A percentile compares a stretch with the other conserved stretches of the same genome.
phyloP scores from a whole-genome alignment of 2,888 invertebrate genomes.

The Drosophila quinaria region DNA sequence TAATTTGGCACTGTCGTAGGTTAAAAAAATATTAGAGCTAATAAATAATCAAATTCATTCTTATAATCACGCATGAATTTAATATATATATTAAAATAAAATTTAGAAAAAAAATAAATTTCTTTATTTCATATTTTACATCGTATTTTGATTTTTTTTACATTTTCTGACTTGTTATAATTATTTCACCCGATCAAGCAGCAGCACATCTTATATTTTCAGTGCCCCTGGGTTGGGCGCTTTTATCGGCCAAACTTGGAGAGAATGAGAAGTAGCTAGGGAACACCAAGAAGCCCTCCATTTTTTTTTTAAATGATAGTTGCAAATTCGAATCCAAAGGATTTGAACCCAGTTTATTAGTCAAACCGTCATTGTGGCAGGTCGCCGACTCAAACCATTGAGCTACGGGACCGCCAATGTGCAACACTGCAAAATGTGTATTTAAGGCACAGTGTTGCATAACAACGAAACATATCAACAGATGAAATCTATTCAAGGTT shows the following conservation, averaged over 20 bases:
- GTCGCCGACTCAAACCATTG: neutral
- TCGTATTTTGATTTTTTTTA: slow-evolving; percentile 2
- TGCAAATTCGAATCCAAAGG: neutral
- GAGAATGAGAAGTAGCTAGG: no score
- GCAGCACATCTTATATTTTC: no score
- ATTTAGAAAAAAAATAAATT: neutral
- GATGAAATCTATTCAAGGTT: slow-evolving; percentile 17
- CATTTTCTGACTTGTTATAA: neutral
- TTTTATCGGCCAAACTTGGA: no score
- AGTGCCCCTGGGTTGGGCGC: no score
- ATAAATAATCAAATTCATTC: no score
- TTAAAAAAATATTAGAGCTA: no score
- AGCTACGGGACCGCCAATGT: neutral
- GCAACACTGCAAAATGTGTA: neutral
- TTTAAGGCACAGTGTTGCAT: slow-evolving; percentile 6
- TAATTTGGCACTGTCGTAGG: neutral
- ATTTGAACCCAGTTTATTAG: neutral
- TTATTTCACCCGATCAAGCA: no score
- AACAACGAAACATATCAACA: neutral
- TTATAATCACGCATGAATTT: no score
- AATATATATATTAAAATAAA: no score
- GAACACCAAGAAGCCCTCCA: no score
- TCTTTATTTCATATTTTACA: slow-evolving; percentile 4
- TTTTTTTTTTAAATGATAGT: no score
- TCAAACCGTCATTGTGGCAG: neutral